A percentile compares a stretch with the other conserved stretches of the same genome.
phyloP scores from a whole-genome alignment of 2,797 vertebrate genomes.

The Coendou prehensilis region DNA sequence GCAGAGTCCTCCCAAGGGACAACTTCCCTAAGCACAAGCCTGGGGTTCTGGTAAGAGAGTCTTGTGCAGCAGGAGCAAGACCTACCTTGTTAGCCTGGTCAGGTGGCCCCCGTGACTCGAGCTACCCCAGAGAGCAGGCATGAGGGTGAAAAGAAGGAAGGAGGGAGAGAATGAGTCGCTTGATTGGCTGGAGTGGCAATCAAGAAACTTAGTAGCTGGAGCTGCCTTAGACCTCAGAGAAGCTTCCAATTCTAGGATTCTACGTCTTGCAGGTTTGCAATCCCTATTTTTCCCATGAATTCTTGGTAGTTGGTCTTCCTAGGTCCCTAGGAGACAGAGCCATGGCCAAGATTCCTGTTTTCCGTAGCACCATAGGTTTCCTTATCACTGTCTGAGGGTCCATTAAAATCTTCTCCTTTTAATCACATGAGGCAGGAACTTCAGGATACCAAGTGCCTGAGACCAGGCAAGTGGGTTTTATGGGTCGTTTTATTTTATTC shows the following conservation, averaged over 20 bases:
- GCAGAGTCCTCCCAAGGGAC: neutral
- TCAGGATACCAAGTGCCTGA: neutral
- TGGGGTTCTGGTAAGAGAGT: neutral
- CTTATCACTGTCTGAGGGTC: neutral
- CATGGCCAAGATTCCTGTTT: neutral
- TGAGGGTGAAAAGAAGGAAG: neutral
- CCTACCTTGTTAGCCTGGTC: fast-evolving
- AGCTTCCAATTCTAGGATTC: neutral
- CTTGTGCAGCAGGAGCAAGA: neutral
- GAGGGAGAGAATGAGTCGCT: neutral
- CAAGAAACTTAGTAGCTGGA: too few species aligned
- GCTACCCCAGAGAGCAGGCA: neutral
- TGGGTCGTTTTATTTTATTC: neutral
- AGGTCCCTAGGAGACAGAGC: neutral
- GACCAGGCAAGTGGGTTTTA: neutral
- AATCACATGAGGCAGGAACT: neutral
- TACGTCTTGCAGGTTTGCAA: fast-evolving
- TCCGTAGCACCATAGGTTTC: neutral
- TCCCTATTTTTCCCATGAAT: neutral
- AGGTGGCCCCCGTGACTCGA: neutral
- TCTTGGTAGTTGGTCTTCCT: neutral
- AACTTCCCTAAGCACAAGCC: neutral
- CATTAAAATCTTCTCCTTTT: neutral
- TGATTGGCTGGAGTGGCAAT: neutral
- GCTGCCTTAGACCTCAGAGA: too few species aligned